A percentile compares a stretch with the other conserved stretches of the same genome.
These are phyloP conservation scores for Drosophila eohydei DNA, from an alignment of 2,888 invertebrate genomes.

Conservation along the genomic window DNA sequence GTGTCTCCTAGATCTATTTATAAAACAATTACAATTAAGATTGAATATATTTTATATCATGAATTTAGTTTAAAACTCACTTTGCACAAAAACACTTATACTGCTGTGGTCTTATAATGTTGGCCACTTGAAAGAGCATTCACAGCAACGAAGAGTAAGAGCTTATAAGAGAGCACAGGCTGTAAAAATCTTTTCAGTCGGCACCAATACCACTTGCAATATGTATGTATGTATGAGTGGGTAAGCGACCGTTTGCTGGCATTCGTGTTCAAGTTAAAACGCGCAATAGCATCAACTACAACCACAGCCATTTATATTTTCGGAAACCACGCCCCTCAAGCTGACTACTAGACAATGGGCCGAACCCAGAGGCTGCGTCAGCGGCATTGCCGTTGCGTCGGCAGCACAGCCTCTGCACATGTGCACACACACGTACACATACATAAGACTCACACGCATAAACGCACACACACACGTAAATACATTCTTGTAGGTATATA, in stretches of 20 bases:
- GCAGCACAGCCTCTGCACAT: conserved; percentile 66
- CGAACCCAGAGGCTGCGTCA: conserved; percentile 78
- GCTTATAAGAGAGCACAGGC: conserved; percentile 33
- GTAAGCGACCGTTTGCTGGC: conserved; percentile 38
- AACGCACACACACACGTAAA: conserved; percentile 26
- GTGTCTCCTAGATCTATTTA: neutral
- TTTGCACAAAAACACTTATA: neutral
- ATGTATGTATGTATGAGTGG: conserved; percentile 26
- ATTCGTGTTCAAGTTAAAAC: conserved; percentile 44
- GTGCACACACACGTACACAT: conserved; percentile 31
- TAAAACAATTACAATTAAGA: neutral
- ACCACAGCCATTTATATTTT: conserved; percentile 82
- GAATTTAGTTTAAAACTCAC: neutral
- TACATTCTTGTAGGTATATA: conserved; percentile 14
- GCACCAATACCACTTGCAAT: conserved; percentile 69
- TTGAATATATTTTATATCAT: neutral
- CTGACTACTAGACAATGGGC: conserved; percentile 80
- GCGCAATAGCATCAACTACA: conserved; percentile 56
- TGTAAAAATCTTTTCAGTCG: conserved; percentile 34
- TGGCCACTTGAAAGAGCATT: conserved; percentile 27
- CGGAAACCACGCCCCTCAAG: conserved; percentile 83
- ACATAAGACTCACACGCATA: conserved; percentile 21
- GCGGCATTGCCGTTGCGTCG: conserved; percentile 61
- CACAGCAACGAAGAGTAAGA: neutral
- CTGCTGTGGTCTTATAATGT: neutral